Evolutionary conservation across 92 coral and sea anemone species (phyloP).

Genomic region (Heliopora coerulea): DNA sequence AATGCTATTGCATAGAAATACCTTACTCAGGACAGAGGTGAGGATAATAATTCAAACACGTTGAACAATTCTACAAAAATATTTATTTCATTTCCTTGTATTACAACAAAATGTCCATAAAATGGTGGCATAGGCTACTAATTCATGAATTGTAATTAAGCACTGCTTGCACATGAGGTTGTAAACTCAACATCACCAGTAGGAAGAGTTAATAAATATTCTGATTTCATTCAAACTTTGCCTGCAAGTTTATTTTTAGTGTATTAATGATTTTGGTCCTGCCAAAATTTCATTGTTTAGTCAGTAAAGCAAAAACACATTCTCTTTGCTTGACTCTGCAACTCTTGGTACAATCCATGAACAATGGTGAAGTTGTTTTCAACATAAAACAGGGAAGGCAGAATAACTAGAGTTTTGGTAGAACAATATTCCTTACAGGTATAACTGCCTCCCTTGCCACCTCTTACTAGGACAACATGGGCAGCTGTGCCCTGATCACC

Average conservation of each 20-base stretch:
- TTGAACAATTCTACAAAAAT: constrained; percentile 31
- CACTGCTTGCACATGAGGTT: background rate
- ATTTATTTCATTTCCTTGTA: constrained; percentile 30
- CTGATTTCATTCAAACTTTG: background rate
- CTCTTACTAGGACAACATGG: too few species aligned
- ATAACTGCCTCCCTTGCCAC: too few species aligned
- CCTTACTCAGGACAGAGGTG: too few species aligned
- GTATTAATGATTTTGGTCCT: constrained; percentile 23
- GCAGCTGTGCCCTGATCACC: too few species aligned
- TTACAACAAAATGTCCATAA: background rate
- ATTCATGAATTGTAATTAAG: background rate
- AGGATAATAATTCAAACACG: background rate
- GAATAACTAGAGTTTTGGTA: too few species aligned
- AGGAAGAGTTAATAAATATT: constrained; percentile 4
- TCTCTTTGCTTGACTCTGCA: too few species aligned
- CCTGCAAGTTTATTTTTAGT: constrained; percentile 3
- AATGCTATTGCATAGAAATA: too few species aligned
- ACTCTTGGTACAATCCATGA: too few species aligned
- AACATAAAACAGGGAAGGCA: too few species aligned
- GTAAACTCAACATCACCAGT: background rate
- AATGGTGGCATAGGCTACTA: background rate
- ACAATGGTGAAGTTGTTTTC: too few species aligned
- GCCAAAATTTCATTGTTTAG: too few species aligned
- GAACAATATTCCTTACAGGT: too few species aligned
- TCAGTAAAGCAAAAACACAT: constrained; percentile 7